Conservation (phyloP, 2,888 invertebrate species). For the Xanthia togata region DNA sequence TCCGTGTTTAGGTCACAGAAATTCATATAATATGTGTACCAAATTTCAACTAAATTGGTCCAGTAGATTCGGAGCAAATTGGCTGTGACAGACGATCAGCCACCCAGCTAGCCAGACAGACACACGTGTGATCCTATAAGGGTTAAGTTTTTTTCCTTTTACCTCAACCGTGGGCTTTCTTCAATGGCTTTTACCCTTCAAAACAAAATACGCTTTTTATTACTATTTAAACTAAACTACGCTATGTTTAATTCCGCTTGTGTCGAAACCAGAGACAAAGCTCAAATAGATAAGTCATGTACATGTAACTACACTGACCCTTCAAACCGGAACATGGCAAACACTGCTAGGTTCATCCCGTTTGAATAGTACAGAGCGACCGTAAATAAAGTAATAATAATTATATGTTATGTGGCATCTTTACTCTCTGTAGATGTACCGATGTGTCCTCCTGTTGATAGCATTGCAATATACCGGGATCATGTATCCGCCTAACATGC, state of each 20-base stretch:
- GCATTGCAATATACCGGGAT: constrained; percentile 40
- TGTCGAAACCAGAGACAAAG: neutral
- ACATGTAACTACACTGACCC: neutral
- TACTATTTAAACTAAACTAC: neutral
- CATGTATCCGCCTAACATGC: constrained; percentile 26
- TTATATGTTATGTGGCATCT: neutral
- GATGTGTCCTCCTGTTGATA: neutral
- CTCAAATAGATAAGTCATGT: neutral
- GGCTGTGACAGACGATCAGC: no score
- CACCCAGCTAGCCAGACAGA: no score
- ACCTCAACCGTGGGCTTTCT: no score
- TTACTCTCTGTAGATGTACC: neutral
- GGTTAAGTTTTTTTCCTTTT: no score
- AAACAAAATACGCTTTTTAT: neutral
- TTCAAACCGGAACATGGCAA: neutral
- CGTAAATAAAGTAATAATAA: neutral
- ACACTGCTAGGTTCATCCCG: neutral
- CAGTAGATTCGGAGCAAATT: no score
- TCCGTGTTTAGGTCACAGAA: no score
- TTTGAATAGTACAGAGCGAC: neutral
- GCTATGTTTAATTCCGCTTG: neutral
- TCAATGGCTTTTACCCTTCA: neutral
- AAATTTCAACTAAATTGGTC: no score
- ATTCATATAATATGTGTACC: no score
- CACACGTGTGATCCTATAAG: no score